A percentile compares a stretch with the other conserved stretches of the same genome.
These are phyloP conservation scores for Hirtodrosophila cameraria DNA, from an alignment of 2,888 invertebrate genomes.

Conservation along the genomic window DNA sequence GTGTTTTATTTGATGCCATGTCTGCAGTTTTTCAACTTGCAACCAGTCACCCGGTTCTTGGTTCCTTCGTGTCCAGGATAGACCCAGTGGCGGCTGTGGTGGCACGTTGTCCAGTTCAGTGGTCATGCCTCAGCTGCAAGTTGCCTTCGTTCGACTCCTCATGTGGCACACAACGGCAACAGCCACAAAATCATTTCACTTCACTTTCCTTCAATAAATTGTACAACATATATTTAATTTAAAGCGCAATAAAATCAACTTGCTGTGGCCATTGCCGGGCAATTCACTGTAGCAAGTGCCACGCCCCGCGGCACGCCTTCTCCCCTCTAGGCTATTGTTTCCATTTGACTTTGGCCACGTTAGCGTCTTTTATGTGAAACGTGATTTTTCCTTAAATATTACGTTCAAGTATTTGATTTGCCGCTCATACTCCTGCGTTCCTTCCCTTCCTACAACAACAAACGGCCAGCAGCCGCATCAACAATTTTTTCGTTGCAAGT, in stretches of 20 bases:
- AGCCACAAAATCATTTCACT: conserved; percentile 68
- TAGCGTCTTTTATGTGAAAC: conserved; percentile 73
- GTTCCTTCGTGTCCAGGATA: conserved; percentile 19
- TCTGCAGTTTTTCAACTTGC: conserved; percentile 72
- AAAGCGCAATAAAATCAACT: conserved; percentile 78
- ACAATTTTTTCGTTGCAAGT: conserved; percentile 25
- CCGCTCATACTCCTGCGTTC: conserved; percentile 1
- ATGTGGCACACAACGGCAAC: conserved; percentile 30
- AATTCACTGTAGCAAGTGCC: conserved; percentile 46
- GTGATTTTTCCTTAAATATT: conserved; percentile 74
- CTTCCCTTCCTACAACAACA: too few relatives aligned
- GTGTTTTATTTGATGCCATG: conserved; percentile 72
- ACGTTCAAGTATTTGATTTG: conserved; percentile 57
- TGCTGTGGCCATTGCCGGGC: conserved; percentile 48
- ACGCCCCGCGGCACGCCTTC: conserved; percentile 29
- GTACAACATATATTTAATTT: conserved; percentile 76
- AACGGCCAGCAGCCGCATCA: conserved; percentile 34
- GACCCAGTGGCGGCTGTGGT: conserved; percentile 44
- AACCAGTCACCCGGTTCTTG: conserved; percentile 25
- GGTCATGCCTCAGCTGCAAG: conserved; percentile 49
- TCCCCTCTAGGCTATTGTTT: conserved; percentile 61
- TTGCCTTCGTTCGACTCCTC: background rate
- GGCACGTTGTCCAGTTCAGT: conserved; percentile 69
- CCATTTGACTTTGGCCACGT: conserved; percentile 67
- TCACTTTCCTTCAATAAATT: conserved; percentile 74